Evolutionary conservation across 2,113 vertebrate genomes (phyloP).

Genomic region (Forbesichthys agassizii): DNA sequence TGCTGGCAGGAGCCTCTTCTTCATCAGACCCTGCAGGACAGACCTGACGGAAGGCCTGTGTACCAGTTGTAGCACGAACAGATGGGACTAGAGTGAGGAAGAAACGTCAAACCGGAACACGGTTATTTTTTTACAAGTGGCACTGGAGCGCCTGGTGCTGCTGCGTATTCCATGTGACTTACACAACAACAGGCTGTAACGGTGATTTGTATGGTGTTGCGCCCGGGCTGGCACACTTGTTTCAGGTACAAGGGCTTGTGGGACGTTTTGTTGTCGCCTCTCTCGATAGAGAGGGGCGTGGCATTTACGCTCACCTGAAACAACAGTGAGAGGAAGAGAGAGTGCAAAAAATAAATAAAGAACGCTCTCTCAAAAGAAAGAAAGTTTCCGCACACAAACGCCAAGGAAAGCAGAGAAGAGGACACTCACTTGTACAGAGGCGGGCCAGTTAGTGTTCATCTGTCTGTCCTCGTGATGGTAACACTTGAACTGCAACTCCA

Average conservation of each 20-base stretch:
- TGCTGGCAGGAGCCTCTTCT: conserved; percentile 91
- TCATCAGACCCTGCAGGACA: conserved; percentile 93
- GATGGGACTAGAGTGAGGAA: conserved; percentile 83
- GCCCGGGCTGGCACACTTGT: conserved; percentile 91
- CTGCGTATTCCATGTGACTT: conserved; percentile 53
- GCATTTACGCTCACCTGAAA: conserved; percentile 88
- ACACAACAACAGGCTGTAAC: conserved; percentile 96
- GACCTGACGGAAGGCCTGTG: conserved; percentile 92
- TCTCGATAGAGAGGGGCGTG: conserved; percentile 89
- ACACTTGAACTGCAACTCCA: conserved; percentile 97
- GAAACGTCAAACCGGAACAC: background rate
- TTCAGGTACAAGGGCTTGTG: conserved; percentile 96
- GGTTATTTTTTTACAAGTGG: too few relatives aligned
- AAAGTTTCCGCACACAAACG: background rate
- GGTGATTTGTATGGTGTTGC: conserved; percentile 97
- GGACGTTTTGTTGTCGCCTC: conserved; percentile 94
- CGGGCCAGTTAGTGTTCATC: conserved; percentile 98
- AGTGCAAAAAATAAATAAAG: too few relatives aligned
- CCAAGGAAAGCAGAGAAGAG: background rate
- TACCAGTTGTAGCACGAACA: conserved; percentile 96
- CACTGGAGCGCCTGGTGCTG: too few relatives aligned
- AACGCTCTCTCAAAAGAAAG: too few relatives aligned
- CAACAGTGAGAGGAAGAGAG: background rate
- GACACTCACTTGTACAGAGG: conserved; percentile 89
- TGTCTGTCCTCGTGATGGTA: conserved; percentile 96